phyloP scores from a whole-genome alignment of 2,113 vertebrate genomes.

The human (Homo sapiens) region DNA sequence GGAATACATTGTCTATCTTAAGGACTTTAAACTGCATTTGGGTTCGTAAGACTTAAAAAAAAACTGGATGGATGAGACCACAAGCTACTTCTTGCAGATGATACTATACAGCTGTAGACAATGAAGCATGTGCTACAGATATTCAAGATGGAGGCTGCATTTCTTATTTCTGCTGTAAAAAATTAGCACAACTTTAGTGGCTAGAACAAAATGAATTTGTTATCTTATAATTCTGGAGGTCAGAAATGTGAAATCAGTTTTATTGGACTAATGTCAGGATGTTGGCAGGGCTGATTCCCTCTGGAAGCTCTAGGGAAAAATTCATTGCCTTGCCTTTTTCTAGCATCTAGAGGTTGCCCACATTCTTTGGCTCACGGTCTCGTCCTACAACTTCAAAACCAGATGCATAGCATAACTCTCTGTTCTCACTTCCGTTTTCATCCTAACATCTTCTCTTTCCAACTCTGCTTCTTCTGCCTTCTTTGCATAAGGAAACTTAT shows the following conservation, averaged over 20 bases:
- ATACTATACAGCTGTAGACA: neutral
- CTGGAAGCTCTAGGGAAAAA: too few relatives aligned
- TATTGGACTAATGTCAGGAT: too few relatives aligned
- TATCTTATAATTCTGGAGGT: neutral
- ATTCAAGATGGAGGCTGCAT: neutral
- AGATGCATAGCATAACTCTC: too few relatives aligned
- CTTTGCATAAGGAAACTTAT: neutral
- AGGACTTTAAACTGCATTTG: neutral
- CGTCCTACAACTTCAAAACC: neutral
- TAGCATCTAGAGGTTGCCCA: neutral
- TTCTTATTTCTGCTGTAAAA: neutral
- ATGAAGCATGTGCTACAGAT: neutral
- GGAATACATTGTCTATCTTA: too few relatives aligned
- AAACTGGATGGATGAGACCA: neutral
- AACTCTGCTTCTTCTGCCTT: too few relatives aligned
- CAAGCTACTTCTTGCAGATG: neutral
- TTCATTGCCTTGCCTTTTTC: neutral
- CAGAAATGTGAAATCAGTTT: neutral
- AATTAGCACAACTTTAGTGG: neutral
- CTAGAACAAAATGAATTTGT: neutral
- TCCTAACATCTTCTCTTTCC: too few relatives aligned
- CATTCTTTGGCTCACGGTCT: too few relatives aligned
- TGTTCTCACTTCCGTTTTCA: neutral
- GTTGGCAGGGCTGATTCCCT: too few relatives aligned
- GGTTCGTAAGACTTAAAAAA: neutral